Conservation (phyloP, 2,888 invertebrate genomes). For the Sthenelais limicola region DNA sequence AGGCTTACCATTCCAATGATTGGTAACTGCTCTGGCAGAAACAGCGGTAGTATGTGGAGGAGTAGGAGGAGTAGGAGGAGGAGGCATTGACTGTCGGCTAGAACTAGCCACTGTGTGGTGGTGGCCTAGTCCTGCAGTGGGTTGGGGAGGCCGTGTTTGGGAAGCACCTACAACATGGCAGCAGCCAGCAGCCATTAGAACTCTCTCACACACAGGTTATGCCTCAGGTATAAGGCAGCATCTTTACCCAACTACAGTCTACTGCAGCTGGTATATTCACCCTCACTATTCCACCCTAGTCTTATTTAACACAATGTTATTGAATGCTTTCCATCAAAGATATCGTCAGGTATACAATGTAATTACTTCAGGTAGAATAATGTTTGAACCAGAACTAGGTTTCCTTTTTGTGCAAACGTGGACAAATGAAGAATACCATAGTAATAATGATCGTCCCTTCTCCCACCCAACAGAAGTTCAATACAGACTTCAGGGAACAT, state of each 20-base stretch:
- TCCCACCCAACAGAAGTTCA: too few species aligned
- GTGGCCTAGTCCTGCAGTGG: slow-evolving; percentile 20
- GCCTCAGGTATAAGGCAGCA: background rate
- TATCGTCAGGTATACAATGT: too few species aligned
- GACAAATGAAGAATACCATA: too few species aligned
- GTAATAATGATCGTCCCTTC: too few species aligned
- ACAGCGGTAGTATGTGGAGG: slow-evolving; percentile 13
- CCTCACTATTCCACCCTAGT: too few species aligned
- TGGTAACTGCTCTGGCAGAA: slow-evolving; percentile 21
- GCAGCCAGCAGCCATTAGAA: slow-evolving; percentile 11
- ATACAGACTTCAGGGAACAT: too few species aligned
- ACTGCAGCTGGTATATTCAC: too few species aligned
- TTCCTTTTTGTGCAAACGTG: too few species aligned
- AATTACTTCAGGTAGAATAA: too few species aligned
- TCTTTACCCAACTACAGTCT: background rate
- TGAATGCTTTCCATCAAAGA: too few species aligned
- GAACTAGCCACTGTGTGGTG: slow-evolving; percentile 16
- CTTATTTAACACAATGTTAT: too few species aligned
- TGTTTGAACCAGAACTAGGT: too few species aligned
- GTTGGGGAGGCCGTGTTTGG: slow-evolving; percentile 35
- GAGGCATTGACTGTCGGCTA: slow-evolving; percentile 6
- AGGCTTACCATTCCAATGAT: slow-evolving; percentile 41
- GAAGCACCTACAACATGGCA: slow-evolving; percentile 32
- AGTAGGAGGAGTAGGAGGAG: slow-evolving; percentile 28
- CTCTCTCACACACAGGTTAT: background rate